phyloP scores from a whole-genome alignment of 1,140 invertebrate genomes.

The Ceratosolen fusciceps region DNA sequence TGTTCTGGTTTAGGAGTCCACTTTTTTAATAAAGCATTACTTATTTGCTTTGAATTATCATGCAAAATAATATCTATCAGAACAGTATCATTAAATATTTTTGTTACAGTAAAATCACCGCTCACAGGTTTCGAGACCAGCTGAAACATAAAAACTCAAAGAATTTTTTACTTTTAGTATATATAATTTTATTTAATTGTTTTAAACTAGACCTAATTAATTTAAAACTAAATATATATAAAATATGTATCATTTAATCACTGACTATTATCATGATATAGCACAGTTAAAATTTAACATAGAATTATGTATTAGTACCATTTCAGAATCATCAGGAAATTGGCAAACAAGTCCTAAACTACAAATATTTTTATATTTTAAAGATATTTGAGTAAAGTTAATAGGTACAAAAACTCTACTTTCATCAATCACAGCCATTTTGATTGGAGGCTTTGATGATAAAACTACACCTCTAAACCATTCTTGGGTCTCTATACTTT shows the following conservation, averaged over 20 bases:
- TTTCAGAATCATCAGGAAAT: slow-evolving; percentile 35
- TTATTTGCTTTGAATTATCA: slow-evolving; percentile 13
- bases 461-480: slow-evolving; percentile 62
- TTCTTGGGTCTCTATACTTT: slow-evolving; percentile 34
- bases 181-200: no score
- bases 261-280: background rate
- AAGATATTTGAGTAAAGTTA: slow-evolving; percentile 43
- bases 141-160: slow-evolving; percentile 18
- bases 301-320: slow-evolving; percentile 9
- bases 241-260: no score
- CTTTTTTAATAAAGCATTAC: slow-evolving; percentile 48
- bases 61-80: slow-evolving; percentile 19
- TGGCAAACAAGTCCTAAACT: slow-evolving; percentile 52
- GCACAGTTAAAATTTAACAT: background rate
- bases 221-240: background rate
- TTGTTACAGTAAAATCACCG: slow-evolving; percentile 13
- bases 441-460: slow-evolving; percentile 38
- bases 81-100: background rate
- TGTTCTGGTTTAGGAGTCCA: slow-evolving; percentile 56
- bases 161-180: background rate
- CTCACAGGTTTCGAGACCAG: background rate
- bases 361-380: slow-evolving; percentile 45
- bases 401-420: slow-evolving; percentile 46
- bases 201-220: background rate
- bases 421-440: slow-evolving; percentile 59